Conservation (phyloP, 2,797 vertebrate genomes). For the Triplophysa yarkandensis region DNA sequence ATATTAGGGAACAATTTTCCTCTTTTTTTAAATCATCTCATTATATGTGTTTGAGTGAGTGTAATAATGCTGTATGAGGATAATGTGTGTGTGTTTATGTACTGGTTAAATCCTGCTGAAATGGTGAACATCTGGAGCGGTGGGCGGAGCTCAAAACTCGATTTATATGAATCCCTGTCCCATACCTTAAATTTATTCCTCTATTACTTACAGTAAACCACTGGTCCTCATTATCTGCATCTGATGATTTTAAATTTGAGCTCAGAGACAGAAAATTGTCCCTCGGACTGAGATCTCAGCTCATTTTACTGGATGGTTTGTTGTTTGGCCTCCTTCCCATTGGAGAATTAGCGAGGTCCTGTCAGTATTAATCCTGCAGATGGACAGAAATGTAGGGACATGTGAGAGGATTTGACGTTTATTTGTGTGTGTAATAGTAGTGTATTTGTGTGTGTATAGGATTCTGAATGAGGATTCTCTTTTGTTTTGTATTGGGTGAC, state of each 20-base stretch:
- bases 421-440: conserved; percentile 38
- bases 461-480: background rate
- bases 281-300: conserved; percentile 18
- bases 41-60: too few relatives aligned
- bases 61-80: too few relatives aligned
- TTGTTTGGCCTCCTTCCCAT: conserved; percentile 64
- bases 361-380: conserved; percentile 59
- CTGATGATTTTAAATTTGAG: background rate
- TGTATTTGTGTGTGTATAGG: background rate
- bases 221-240: background rate
- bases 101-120: conserved; percentile 7
- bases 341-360: conserved; percentile 67
- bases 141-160: conserved; percentile 12
- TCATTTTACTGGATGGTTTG: conserved; percentile 51
- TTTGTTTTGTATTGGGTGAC: background rate
- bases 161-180: conserved; percentile 21
- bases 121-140: conserved; percentile 41
- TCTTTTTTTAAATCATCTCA: too few relatives aligned
- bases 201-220: conserved; percentile 9
- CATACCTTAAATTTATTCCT: background rate
- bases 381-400: conserved; percentile 48
- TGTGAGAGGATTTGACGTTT: conserved; percentile 29
- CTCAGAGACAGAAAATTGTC: background rate
- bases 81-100: background rate
- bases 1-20: too few relatives aligned